A percentile compares a stretch with the other conserved stretches of the same genome.
phyloP scores from a whole-genome alignment of 2,888 invertebrate species.

The Sabatieria punctata region DNA sequence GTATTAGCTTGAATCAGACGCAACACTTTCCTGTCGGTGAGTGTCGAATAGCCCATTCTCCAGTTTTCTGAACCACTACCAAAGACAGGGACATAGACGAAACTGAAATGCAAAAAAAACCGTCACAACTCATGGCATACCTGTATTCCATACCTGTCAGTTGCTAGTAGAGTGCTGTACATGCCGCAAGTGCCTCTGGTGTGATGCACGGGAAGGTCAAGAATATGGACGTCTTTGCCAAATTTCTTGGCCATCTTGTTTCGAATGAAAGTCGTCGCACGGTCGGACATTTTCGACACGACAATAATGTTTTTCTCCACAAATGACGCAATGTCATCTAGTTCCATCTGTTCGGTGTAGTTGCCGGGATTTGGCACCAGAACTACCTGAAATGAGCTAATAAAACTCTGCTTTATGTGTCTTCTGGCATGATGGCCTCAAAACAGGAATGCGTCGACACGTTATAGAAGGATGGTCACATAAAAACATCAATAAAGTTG shows the following conservation, averaged over 20 bases:
- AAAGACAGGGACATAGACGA: constrained; percentile 19
- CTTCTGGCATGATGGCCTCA: too few relatives aligned
- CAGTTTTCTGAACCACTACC: constrained; percentile 20
- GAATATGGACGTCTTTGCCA: constrained; percentile 12
- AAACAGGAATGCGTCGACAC: too few relatives aligned
- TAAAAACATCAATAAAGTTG: too few relatives aligned
- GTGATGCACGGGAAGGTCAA: constrained; percentile 15
- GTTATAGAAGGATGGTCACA: too few relatives aligned
- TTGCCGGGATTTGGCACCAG: too few relatives aligned
- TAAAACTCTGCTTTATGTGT: too few relatives aligned
- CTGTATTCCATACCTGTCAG: constrained; percentile 16
- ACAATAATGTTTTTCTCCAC: constrained; percentile 6
- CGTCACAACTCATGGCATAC: too few relatives aligned
- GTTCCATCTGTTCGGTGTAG: too few relatives aligned
- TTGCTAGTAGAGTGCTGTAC: constrained; percentile 16
- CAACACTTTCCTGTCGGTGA: constrained; percentile 16
- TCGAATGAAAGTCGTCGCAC: too few relatives aligned
- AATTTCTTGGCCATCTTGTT: constrained; percentile 12
- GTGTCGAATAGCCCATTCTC: constrained; percentile 17
- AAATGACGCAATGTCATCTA: constrained; percentile 8
- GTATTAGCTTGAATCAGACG: constrained; percentile 16
- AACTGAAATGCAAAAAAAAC: constrained; percentile 8
- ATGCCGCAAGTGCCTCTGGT: constrained; percentile 17
- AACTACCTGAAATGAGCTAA: too few relatives aligned
- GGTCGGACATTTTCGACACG: background rate